phyloP scores from a whole-genome alignment of 2,888 invertebrate genomes.

The Acanthosepion lycidas region DNA sequence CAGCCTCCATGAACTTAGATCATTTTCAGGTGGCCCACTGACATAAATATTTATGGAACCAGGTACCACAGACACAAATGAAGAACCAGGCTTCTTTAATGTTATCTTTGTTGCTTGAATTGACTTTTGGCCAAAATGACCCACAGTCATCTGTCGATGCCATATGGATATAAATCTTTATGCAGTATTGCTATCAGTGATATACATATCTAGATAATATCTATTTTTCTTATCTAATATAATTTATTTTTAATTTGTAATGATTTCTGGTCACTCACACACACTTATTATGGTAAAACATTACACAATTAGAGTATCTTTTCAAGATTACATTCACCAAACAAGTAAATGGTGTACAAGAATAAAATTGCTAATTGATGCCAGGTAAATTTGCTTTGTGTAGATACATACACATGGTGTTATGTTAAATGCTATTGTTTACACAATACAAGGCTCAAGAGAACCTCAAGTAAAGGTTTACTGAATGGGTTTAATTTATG shows the following conservation, averaged over 20 bases:
- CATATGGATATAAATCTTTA: background rate
- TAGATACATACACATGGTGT: no score
- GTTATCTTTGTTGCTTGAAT: background rate
- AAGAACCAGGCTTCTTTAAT: background rate
- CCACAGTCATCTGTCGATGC: background rate
- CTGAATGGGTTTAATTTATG: no score
- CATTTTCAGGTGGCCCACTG: slow-evolving; percentile 33
- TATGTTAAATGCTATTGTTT: no score
- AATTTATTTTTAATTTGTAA: background rate
- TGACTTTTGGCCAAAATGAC: background rate
- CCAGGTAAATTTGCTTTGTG: no score
- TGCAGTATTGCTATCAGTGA: background rate
- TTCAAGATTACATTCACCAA: no score
- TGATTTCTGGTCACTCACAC: background rate
- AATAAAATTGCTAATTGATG: no score
- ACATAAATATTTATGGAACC: slow-evolving; percentile 22
- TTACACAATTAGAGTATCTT: no score
- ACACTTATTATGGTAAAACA: no score
- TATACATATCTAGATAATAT: background rate
- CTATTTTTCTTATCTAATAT: background rate
- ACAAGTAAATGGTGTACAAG: no score
- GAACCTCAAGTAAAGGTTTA: no score
- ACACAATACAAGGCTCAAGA: no score
- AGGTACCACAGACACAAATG: background rate
- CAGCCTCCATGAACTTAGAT: slow-evolving; percentile 16